Evolutionary conservation across 2,888 invertebrate genomes (phyloP), one percentile per base, ranked within the genome.

Genomic region (Hyposoter didymator): DNA sequence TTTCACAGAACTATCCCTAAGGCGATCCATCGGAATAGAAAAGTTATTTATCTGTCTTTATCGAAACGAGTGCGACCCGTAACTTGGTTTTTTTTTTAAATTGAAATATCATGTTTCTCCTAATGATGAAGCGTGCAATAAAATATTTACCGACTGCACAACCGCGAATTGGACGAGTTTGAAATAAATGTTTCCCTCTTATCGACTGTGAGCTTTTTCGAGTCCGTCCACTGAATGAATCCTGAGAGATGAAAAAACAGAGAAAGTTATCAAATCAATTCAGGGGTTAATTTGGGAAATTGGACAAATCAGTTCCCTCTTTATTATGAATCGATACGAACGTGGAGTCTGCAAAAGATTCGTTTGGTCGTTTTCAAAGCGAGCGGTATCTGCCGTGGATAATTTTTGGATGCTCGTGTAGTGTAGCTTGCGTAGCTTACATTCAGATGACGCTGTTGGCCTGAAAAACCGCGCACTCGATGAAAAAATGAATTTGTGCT

Each of bases 241-340:
- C 28, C 28, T 28, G 28, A 28, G 28, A 28, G 28, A 28, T 28
- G 2, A 28, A 28, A 28, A 28, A 28, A 28, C 28, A 28, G 6
- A 35, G 5, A 35, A 35, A 35, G 0, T 35, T 4, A 39, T 0
- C 39, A 8, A 39, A 1, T 28, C 28, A 28, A 39, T 39, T 39
- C 39, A 39, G 39, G 4, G 35, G 35, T 2, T 35, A 35, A 35
- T 35, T 35, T 35, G 4, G 35, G n/a, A 35, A 35, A n/a, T 22
- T 55, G 3, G 22, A 55, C 28, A 14, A 39, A 39, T 10, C 10
- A 0, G 3, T 39, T 39, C 12, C 35, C 35, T 39, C 39, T 17
- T 39, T 39, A n/a, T 66, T 66, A 59, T 22, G 22, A 59, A 47
- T 28, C 12, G 45, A 28, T 47, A 69, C 14, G 69, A 12, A 69